phyloP scores from a whole-genome alignment of 2,113 vertebrate genomes.

The Melanocharis versteri region DNA sequence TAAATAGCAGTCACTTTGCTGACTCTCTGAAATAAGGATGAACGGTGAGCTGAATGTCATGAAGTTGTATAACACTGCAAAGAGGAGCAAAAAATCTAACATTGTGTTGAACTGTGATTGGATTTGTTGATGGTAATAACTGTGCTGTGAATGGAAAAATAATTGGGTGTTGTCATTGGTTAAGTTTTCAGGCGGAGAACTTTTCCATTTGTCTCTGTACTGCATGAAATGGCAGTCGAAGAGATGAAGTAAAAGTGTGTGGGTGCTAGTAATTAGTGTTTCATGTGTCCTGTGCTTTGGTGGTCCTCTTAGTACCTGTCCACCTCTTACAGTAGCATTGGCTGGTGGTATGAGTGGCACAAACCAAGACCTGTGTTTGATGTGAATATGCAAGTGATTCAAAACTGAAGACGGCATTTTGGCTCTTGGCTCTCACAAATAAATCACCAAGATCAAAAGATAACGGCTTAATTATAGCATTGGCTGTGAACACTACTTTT shows the following conservation, averaged over 20 bases:
- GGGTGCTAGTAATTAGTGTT: neutral
- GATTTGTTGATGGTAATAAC: neutral
- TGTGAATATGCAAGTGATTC: neutral
- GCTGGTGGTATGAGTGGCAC: neutral
- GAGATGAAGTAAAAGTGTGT: neutral
- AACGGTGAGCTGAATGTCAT: neutral
- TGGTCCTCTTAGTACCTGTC: neutral
- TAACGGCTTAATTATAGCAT: neutral
- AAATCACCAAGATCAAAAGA: neutral
- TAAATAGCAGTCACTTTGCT: neutral
- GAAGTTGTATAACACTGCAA: neutral
- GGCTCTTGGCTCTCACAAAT: neutral
- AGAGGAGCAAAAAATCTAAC: neutral
- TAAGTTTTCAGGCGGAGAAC: neutral
- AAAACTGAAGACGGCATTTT: neutral
- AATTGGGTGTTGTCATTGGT: neutral
- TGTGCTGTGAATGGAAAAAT: neutral
- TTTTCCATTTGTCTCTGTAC: rapidly evolving
- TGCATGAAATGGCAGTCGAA: neutral
- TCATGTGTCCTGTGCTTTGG: neutral
- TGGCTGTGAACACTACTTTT: neutral
- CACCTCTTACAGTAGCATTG: neutral
- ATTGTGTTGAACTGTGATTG: neutral
- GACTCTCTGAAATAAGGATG: neutral
- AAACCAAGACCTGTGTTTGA: neutral